Conservation (phyloP, 2,888 invertebrate genomes). For the Leucoma salicis region DNA sequence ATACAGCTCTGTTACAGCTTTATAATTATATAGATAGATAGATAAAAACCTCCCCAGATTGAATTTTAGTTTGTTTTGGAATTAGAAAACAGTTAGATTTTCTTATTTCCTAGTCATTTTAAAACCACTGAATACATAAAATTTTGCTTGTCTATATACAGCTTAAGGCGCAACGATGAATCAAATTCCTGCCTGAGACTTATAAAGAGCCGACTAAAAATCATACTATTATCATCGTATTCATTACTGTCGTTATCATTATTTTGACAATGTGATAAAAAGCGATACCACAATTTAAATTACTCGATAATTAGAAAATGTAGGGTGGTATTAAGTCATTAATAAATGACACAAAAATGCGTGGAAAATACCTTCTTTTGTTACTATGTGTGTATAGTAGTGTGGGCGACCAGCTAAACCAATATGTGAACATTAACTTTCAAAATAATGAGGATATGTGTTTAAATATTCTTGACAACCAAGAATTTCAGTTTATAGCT, state of each 20-base stretch:
- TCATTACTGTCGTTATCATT: not conserved
- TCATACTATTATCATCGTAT: too few relatives aligned
- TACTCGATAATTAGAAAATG: not conserved
- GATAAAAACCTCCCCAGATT: too few relatives aligned
- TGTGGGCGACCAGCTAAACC: constrained; percentile 5
- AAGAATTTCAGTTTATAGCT: not conserved
- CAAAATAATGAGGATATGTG: constrained; percentile 6
- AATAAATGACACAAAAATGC: not conserved
- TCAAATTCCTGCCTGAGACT: not conserved
- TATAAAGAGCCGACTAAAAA: not conserved
- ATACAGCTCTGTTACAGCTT: too few relatives aligned
- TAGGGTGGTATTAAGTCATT: not conserved
- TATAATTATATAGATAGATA: too few relatives aligned
- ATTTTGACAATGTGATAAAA: not conserved
- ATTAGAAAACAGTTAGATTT: too few relatives aligned
- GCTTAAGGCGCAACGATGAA: not conserved
- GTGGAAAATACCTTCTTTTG: constrained; percentile 1
- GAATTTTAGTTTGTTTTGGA: too few relatives aligned
- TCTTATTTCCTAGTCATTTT: too few relatives aligned
- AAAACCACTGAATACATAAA: too few relatives aligned
- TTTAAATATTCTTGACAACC: constrained; percentile 1
- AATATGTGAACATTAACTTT: constrained; percentile 8
- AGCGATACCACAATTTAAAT: not conserved
- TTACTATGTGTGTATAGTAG: constrained; percentile 9
- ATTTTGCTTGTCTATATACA: not conserved